Evolutionary conservation across 2,797 vertebrate species (phyloP).

Genomic region (Masticophis lateralis): DNA sequence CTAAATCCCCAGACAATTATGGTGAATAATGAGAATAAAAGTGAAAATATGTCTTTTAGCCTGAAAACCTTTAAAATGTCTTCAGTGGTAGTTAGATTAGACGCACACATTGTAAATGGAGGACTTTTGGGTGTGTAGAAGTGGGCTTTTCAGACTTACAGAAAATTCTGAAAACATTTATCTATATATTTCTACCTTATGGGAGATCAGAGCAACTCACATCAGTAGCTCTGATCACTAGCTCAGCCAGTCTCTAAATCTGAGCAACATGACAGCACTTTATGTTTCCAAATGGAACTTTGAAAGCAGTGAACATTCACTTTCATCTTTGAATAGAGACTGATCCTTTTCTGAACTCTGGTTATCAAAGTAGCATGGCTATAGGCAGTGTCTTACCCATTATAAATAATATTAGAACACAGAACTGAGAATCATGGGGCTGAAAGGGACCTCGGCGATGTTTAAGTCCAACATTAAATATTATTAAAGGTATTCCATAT

Average conservation of each 20-base stretch:
- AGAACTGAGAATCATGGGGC: not conserved
- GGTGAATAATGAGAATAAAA: constrained; percentile 1
- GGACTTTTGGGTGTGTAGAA: not conserved
- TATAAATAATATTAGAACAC: not conserved
- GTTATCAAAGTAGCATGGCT: not conserved
- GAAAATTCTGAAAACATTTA: not conserved
- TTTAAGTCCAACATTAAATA: not conserved
- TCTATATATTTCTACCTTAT: not conserved
- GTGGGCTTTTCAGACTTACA: not conserved
- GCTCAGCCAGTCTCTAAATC: not conserved
- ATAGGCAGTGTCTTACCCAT: not conserved
- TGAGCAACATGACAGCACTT: not conserved
- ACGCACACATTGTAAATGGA: too few relatives aligned
- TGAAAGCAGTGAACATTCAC: not conserved
- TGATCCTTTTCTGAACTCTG: not conserved
- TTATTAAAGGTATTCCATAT: too few relatives aligned
- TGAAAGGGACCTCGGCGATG: not conserved
- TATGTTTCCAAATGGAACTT: not conserved
- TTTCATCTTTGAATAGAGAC: not conserved
- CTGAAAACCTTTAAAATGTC: not conserved
- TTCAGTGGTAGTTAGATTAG: not conserved
- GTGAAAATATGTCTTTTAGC: not conserved
- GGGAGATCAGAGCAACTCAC: not conserved
- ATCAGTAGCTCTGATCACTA: not conserved
- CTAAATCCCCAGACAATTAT: not conserved